Base-by-base conservation (phyloP, 2,888 invertebrate genomes). In the Lasioglossum pauxillum region DNA sequence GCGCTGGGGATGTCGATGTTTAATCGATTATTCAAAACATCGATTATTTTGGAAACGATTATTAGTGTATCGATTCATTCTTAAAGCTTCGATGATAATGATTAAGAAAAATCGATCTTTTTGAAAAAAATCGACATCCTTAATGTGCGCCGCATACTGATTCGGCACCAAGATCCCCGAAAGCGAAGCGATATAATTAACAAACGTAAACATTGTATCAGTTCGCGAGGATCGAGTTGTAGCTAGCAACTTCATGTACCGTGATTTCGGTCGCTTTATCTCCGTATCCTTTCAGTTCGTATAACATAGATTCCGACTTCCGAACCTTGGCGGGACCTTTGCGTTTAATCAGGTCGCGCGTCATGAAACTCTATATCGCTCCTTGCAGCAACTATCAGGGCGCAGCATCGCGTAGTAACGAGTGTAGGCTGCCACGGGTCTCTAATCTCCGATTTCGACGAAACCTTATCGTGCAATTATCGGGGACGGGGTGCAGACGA, bases 381-480 rank as follows among this genome's bases (percentile, higher is more conserved):
- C 75, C 75, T 57, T 19, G 79, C 53, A 72, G 75, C 38, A 86
- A 83, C 88, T 84, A 86, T 89, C 89, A 69, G 81, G 83, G 83
- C 16, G 64, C 64, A 74, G 72, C 83, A 75, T 75, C 35, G 53
- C 74, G 72, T 79, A 53, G 81, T 78, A 80, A 86, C 80, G 76
- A 76, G 81, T 83, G 80, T 81, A 81, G 83, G 80, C 86, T 57
- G 74, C 49, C 53, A 49, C 75, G 38, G 71, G 64, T 67, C 88
- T 89, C 81, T 89, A 86, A 89, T 89, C 89, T 86, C 84, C 76
- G 82, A 84, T 88, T 90, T 85, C 89, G 81, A 79, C 82, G 86
- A 81, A 83, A 86, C 83, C 83, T 90, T 83, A 89, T 90, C 86
- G 83, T 77, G 80, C 84, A 86, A 90, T 90, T 90, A 90, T 90